phyloP scores from a whole-genome alignment of 1,140 invertebrate genomes.

The Colletes gigas region DNA sequence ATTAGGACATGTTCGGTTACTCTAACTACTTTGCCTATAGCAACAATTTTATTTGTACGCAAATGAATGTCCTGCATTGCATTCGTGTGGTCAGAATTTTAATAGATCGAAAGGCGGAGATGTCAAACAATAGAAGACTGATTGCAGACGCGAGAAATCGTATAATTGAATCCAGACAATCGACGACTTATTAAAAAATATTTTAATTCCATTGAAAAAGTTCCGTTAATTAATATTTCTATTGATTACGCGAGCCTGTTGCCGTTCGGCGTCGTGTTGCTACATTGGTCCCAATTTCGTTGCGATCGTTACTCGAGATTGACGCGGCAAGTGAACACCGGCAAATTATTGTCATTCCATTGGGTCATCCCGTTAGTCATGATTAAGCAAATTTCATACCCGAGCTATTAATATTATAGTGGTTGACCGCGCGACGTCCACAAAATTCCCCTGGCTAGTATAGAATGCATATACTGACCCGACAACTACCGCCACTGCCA shows the following conservation, averaged over 20 bases:
- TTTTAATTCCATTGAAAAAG: not conserved
- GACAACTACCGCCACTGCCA: constrained; percentile 49
- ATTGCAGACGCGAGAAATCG: too few relatives aligned
- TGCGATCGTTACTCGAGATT: constrained; percentile 48
- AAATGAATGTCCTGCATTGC: too few relatives aligned
- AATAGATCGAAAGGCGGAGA: too few relatives aligned
- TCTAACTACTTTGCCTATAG: too few relatives aligned
- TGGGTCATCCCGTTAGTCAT: constrained; percentile 67
- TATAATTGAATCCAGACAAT: too few relatives aligned
- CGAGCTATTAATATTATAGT: constrained; percentile 65
- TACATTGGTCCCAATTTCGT: constrained; percentile 20
- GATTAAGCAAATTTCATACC: constrained; percentile 68
- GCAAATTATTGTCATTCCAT: constrained; percentile 61
- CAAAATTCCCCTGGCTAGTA: constrained; percentile 69
- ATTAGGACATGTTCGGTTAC: too few relatives aligned
- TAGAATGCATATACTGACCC: constrained; percentile 65
- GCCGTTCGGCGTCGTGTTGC: not conserved
- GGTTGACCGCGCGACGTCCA: constrained; percentile 60
- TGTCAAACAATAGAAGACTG: too few relatives aligned
- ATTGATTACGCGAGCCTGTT: not conserved
- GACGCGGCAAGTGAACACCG: constrained; percentile 46
- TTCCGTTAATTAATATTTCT: constrained; percentile 22
- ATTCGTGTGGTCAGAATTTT: too few relatives aligned
- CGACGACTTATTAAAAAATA: not conserved
- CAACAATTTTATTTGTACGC: too few relatives aligned